Percentiles rank a stretch among this genome's conserved stretches.
phyloP scores from a whole-genome alignment of 2,888 invertebrate genomes.

The Tinea trinotella region DNA sequence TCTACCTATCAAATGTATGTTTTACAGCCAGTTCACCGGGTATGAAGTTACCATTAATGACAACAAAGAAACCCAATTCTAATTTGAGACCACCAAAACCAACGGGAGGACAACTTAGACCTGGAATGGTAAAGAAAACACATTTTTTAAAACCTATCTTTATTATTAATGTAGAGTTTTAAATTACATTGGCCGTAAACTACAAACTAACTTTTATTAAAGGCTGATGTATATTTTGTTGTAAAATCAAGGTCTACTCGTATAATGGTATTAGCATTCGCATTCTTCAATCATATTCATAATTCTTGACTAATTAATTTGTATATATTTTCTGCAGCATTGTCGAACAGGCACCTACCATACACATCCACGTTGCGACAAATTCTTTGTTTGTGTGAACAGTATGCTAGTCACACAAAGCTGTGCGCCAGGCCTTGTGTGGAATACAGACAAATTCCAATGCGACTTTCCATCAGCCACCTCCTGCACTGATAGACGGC shows the following conservation, averaged over 20 bases:
- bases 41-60: constrained; percentile 34
- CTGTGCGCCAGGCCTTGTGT: constrained; percentile 84
- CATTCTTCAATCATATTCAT: too few relatives aligned
- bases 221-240: too few relatives aligned
- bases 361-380: constrained; percentile 79
- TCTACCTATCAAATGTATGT: constrained; percentile 27
- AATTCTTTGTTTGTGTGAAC: constrained; percentile 85
- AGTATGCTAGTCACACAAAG: constrained; percentile 77
- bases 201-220: not conserved
- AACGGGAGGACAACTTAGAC: constrained; percentile 37
- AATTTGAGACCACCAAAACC: constrained; percentile 32
- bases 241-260: too few relatives aligned
- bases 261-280: too few relatives aligned
- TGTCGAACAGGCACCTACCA: constrained; percentile 85
- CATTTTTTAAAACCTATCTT: too few relatives aligned
- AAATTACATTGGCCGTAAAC: too few relatives aligned
- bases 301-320: constrained; percentile 15
- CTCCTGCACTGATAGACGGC: constrained; percentile 67
- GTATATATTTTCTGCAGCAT: too few relatives aligned
- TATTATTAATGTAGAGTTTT: too few relatives aligned
- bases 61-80: constrained; percentile 25
- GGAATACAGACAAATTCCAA: constrained; percentile 75
- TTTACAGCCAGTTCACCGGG: constrained; percentile 34
- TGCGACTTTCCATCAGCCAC: constrained; percentile 84
- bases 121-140: constrained; percentile 40